These are phyloP conservation scores for Spisula subtruncata DNA, from an alignment of 2,888 invertebrate species.

Conservation along the genomic window DNA sequence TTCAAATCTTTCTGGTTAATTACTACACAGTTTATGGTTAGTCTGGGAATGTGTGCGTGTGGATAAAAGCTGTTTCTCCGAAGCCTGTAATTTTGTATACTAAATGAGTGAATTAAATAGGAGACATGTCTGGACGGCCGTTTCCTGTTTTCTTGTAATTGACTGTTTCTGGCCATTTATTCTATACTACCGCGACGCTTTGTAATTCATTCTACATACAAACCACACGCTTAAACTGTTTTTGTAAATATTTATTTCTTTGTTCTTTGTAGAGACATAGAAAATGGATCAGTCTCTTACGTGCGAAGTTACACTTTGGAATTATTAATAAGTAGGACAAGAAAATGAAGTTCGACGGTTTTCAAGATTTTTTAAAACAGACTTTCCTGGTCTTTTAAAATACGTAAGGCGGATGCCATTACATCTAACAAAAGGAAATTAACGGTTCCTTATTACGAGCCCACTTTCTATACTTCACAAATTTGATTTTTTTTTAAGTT, in stretches of 20 bases:
- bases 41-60: not conserved
- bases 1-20: conserved; percentile 10
- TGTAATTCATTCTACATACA: not conserved
- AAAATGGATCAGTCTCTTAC: not conserved
- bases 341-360: no score
- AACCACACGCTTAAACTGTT: not conserved
- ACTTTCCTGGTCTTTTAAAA: no score
- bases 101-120: conserved; percentile 8
- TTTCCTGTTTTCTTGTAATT: not conserved
- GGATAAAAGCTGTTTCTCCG: not conserved
- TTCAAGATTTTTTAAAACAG: no score
- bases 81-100: conserved; percentile 17
- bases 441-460: no score
- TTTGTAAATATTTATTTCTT: not conserved
- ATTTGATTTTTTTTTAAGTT: no score
- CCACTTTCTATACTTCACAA: no score
- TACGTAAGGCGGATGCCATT: no score
- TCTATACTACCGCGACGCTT: not conserved
- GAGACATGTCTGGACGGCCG: not conserved
- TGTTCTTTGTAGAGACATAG: not conserved
- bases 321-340: no score
- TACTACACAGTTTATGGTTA: not conserved
- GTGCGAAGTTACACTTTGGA: no score
- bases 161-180: not conserved
- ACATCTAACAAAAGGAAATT: no score